Conservation (phyloP, 92 coral and sea anemone species). For the Paragorgia papillata region DNA sequence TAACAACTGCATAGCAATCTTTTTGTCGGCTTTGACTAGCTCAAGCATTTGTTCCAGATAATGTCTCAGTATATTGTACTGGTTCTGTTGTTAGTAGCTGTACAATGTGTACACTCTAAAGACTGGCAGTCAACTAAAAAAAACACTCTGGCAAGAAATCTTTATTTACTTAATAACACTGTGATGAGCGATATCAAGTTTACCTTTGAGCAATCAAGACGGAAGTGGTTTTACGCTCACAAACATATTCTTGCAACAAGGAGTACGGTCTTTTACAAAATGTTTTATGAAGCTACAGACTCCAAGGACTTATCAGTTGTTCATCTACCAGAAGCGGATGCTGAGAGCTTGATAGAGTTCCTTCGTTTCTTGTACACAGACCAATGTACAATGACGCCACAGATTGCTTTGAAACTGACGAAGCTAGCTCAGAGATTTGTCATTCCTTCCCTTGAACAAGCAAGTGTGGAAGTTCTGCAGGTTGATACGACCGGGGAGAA, state of each 20-base stretch:
- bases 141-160: constrained; percentile 38
- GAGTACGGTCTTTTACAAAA: constrained; percentile 75
- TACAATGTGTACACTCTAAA: neutral
- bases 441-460: constrained; percentile 61
- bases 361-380: constrained; percentile 72
- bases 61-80: too few species aligned
- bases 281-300: constrained; percentile 66
- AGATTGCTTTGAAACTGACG: constrained; percentile 63
- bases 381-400: constrained; percentile 59
- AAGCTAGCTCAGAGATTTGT: constrained; percentile 69
- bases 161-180: constrained; percentile 34
- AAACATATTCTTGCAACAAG: constrained; percentile 70
- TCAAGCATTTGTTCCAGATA: too few species aligned
- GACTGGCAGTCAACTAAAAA: constrained; percentile 38
- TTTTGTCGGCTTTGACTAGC: too few species aligned
- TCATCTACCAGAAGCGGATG: constrained; percentile 66
- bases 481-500: constrained; percentile 62
- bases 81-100: too few species aligned
- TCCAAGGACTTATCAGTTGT: constrained; percentile 43
- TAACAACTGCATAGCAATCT: too few species aligned
- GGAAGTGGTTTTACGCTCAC: constrained; percentile 54
- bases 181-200: constrained; percentile 54
- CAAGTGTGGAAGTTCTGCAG: constrained; percentile 61
- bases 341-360: constrained; percentile 67
- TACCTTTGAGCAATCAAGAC: constrained; percentile 4